These are phyloP conservation scores for Sebastes oblongus DNA, from an alignment of 2,797 vertebrate genomes.

Conservation along the genomic window DNA sequence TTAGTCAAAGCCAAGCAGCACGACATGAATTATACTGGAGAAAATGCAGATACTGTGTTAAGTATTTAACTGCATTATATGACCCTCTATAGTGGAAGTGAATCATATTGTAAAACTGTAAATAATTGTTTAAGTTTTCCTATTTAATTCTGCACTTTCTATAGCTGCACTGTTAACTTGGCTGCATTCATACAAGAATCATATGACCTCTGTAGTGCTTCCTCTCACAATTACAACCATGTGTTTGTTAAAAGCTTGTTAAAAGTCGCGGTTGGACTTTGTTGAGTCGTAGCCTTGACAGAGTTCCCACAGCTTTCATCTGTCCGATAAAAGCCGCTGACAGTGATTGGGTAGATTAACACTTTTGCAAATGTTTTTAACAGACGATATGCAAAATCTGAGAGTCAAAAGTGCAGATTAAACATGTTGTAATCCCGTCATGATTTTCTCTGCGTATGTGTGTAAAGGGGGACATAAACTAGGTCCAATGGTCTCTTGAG, in stretches of 20 bases:
- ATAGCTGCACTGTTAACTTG: conserved; percentile 1
- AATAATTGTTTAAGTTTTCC: background rate
- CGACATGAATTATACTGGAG: background rate
- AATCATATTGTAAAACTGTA: background rate
- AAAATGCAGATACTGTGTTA: background rate
- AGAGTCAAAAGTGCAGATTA: background rate
- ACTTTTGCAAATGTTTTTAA: conserved; percentile 9
- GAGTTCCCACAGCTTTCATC: conserved; percentile 46
- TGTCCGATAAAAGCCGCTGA: conserved; percentile 22
- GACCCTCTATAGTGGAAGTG: background rate
- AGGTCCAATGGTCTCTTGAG: conserved; percentile 49
- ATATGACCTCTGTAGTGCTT: conserved; percentile 36
- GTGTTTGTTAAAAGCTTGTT: conserved; percentile 43
- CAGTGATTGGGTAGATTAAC: conserved; percentile 10
- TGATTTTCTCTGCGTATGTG: background rate
- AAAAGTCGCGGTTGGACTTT: conserved; percentile 45
- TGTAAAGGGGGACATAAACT: conserved; percentile 58
- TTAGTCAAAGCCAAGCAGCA: background rate
- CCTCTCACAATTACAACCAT: conserved; percentile 36
- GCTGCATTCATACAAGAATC: conserved; percentile 19
- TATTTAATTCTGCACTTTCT: background rate
- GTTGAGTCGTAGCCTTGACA: conserved; percentile 38
- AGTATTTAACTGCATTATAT: background rate
- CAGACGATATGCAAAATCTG: background rate
- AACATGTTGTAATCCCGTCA: background rate